A percentile compares a stretch with the other conserved stretches of the same genome.
These are phyloP conservation scores for Phalacrocorax pelagicus DNA, from an alignment of 2,113 vertebrate genomes.

Conservation along the genomic window DNA sequence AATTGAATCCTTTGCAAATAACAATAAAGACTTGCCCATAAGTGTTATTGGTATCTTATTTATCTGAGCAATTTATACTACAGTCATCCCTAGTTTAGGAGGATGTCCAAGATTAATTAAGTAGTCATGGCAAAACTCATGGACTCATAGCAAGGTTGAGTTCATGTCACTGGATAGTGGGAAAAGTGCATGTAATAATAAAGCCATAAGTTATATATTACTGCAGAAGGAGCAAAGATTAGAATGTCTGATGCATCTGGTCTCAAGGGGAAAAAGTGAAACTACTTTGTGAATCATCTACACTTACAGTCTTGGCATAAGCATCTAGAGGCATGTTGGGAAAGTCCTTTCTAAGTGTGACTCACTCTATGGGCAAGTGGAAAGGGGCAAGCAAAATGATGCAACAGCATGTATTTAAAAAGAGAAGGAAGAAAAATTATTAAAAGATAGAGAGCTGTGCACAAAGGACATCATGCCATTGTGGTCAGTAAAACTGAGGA, in stretches of 20 bases:
- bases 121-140: background rate
- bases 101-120: background rate
- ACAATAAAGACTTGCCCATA: background rate
- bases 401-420: background rate
- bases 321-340: background rate
- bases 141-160: background rate
- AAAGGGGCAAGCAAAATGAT: background rate
- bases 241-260: background rate
- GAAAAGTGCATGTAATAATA: background rate
- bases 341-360: background rate
- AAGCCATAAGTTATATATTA: background rate
- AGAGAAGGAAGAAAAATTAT: background rate
- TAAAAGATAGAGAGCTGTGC: background rate
- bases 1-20: background rate
- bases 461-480: background rate
- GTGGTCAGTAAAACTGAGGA: background rate
- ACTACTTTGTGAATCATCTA: background rate
- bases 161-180: background rate
- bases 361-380: background rate
- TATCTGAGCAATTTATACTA: background rate
- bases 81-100: background rate
- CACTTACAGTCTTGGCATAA: background rate
- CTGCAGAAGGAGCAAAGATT: background rate
- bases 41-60: background rate
- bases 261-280: background rate